These are phyloP conservation scores for Pangasius larnaudii DNA, from an alignment of 2,797 vertebrate species.

Conservation along the genomic window DNA sequence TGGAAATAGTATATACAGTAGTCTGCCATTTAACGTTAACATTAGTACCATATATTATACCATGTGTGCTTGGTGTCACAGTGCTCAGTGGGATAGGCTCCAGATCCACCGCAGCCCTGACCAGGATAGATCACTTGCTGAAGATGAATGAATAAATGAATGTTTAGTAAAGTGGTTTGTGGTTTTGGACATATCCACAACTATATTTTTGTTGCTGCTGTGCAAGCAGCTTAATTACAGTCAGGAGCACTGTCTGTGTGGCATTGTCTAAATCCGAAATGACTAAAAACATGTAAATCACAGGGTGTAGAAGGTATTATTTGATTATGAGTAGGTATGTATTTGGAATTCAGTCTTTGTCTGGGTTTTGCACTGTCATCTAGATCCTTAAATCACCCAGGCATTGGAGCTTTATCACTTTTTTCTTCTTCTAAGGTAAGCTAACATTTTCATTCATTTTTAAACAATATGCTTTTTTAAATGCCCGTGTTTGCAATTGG, in stretches of 20 bases:
- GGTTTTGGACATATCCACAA: background rate
- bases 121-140: background rate
- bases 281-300: background rate
- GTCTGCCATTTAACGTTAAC: background rate
- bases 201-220: background rate
- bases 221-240: background rate
- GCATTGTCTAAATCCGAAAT: background rate
- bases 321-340: background rate
- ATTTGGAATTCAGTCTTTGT: background rate
- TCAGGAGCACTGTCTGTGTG: background rate
- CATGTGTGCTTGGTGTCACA: background rate
- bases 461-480: background rate
- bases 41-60: background rate
- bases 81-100: background rate
- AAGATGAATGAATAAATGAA: background rate
- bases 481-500: too few species aligned
- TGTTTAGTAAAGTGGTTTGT: background rate
- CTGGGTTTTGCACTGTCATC: background rate
- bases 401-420: background rate
- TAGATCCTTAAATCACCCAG: background rate
- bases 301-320: background rate
- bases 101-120: background rate
- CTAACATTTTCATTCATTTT: background rate
- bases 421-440: background rate
- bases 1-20: too few species aligned